Base-by-base conservation (phyloP, 2,113 vertebrate genomes). In the Hyperoodon ampullatus region DNA sequence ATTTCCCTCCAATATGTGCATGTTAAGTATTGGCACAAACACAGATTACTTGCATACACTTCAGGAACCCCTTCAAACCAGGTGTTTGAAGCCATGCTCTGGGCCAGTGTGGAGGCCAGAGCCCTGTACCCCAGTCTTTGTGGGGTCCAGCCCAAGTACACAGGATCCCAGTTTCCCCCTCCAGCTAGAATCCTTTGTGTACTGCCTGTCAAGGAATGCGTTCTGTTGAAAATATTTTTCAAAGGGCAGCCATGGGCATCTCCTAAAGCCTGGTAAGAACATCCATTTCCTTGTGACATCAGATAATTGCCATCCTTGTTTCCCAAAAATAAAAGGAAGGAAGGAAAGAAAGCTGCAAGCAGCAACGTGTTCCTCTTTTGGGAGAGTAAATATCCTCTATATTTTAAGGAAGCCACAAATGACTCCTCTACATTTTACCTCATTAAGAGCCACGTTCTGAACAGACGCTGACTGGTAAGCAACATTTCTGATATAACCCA, bases 401-500 rank as follows among this genome's bases (percentile, higher is more conserved):
- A 77, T 92, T 92, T 90, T 61, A 85, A 94, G 61, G 93, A 95
- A 97, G 55, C 14, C 86, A 55, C 33, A 83, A 16, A 58, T 72
- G 6, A 85, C 72, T 97, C 92, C 90, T 93, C 68, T 21, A 95
- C 68, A 30, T 93, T 55, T 0, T 98, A 99, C 99, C 99, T 99
- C 96, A 84, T 98, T 98, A 30, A 97, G 90, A 95, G 98, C 65
- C 53, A 97, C 97, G 71, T 98, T 98, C n/a, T 98, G 44, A 83
- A 98, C 60, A 0, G 97, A 1, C 1, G 95, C 95, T 60, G 99
- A 97, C 50, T 98, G 99, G 33, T 99, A 98, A 0, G 98, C 98
- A 42, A 99, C 88, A 28, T 99, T 99, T 96, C 99, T 98, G 66
- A 99, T 99, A 88, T 99, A 99, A 77, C 99, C 99, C 99, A 99